Evolutionary conservation across 2,113 vertebrate genomes (phyloP), one percentile per base, ranked within the genome.

Genomic region (Menura novaehollandiae): DNA sequence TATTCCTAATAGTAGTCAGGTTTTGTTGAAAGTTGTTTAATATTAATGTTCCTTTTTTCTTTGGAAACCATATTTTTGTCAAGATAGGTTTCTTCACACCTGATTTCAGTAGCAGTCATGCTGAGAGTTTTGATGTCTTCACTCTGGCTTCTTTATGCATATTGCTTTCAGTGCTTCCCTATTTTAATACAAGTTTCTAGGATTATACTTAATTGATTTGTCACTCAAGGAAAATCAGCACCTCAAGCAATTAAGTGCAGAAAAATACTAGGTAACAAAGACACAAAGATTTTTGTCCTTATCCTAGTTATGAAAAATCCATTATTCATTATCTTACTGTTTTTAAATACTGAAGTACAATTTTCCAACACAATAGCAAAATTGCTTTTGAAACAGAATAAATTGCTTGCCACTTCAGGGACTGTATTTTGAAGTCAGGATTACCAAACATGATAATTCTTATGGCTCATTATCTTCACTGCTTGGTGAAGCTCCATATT

Each of bases 271-370:
- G 93, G 93, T 98, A 98, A 97, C 97, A 98, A 98, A 98, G 97
- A 97, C 91, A 95, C 58, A 94, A 93, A 97, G 94, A 96, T 97
- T 97, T 98, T 94, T 98, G 76, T 97, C 93, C 95, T 97, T 93
- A 95, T 91, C 78, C 82, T 96, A 94, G 96, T 97, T 98, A 96
- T 96, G 97, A 96, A 97, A 98, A 98, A 98, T 98, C 96, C 98
- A 98, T 98, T 98, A 98, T 98, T 98, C 98, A 98, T 98, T 95
- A 95, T 97, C 95, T 95, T 97, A 97, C 86, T 98, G 98, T 98
- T 98, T 98, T 98, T 98, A 98, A 98, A 98, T 98, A 98, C 97
- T 94, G 93, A 96, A 94, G 90, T 96, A 97, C 97, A 97, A 96
- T 96, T 97, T 98, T 98, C 91, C 86, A 95, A 28, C 97, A 98